Percentiles rank a stretch among this genome's conserved stretches.
These are phyloP conservation scores for Armadillidium nasatum DNA, from an alignment of 1,140 invertebrate genomes.

Conservation along the genomic window DNA sequence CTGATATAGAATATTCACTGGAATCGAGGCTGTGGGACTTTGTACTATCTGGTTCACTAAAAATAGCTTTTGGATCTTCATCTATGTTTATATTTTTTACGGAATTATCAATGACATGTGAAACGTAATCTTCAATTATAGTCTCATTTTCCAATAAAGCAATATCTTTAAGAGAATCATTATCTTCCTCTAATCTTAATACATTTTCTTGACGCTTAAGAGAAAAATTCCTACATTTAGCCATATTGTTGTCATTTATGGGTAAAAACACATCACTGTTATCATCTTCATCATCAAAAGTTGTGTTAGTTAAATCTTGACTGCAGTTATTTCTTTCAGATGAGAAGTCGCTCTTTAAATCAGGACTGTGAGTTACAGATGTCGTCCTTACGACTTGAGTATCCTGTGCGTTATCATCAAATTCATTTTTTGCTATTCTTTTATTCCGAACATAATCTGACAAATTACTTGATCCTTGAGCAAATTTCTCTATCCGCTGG, in stretches of 20 bases:
- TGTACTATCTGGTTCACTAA: background rate
- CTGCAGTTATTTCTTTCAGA: background rate
- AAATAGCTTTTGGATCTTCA: background rate
- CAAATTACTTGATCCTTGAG: background rate
- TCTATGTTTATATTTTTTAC: background rate
- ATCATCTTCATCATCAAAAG: background rate
- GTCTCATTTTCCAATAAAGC: background rate
- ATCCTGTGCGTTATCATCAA: background rate
- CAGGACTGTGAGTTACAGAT: too few relatives aligned
- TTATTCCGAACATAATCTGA: background rate
- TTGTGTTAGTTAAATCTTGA: background rate
- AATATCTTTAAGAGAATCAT: background rate
- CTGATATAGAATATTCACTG: too few relatives aligned
- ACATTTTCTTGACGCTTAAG: background rate
- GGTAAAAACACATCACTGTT: background rate
- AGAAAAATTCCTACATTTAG: background rate
- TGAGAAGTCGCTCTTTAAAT: background rate
- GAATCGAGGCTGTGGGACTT: too few relatives aligned
- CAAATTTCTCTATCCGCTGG: too few relatives aligned
- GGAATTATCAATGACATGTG: background rate
- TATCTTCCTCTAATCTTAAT: background rate
- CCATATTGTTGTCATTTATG: background rate
- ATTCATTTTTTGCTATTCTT: background rate
- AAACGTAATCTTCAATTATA: background rate
- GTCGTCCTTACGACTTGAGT: too few relatives aligned